These are phyloP conservation scores for Thymallus thymallus DNA, from an alignment of 2,113 vertebrate species.

Conservation along the genomic window DNA sequence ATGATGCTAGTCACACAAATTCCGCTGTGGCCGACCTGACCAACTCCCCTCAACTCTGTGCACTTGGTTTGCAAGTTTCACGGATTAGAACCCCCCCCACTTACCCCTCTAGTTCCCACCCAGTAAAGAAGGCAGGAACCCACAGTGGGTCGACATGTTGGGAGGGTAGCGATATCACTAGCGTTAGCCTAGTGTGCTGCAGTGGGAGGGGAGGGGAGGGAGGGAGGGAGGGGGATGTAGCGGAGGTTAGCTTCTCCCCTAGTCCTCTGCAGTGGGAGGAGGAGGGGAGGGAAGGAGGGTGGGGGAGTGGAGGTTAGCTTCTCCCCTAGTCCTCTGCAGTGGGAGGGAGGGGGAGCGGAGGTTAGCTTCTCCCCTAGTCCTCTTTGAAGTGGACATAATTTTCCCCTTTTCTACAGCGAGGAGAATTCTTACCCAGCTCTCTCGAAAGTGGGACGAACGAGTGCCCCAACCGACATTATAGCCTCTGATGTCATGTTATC, in stretches of 20 bases:
- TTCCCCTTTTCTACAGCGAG: background rate
- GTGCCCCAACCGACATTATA: background rate
- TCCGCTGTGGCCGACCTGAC: background rate
- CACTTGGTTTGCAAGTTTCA: background rate
- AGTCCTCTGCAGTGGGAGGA: too few relatives aligned
- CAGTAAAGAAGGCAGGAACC: background rate
- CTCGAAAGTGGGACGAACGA: background rate
- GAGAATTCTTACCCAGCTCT: background rate
- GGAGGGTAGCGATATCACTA: background rate
- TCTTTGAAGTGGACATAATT: conserved; percentile 2
- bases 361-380: conserved; percentile 9
- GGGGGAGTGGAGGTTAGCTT: background rate
- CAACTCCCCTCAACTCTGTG: background rate
- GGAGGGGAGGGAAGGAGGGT: too few relatives aligned
- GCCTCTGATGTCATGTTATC: too few relatives aligned
- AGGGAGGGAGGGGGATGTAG: background rate
- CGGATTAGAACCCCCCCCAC: background rate
- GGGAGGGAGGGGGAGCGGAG: background rate
- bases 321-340: conserved; percentile 4
- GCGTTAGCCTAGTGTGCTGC: background rate
- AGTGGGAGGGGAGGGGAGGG: background rate
- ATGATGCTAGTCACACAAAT: background rate
- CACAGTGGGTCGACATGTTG: background rate
- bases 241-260: conserved; percentile 2
- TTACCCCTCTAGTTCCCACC: background rate